These are phyloP conservation scores for Scolopax bukidnonensis DNA, from an alignment of 2,797 vertebrate genomes.

Conservation along the genomic window DNA sequence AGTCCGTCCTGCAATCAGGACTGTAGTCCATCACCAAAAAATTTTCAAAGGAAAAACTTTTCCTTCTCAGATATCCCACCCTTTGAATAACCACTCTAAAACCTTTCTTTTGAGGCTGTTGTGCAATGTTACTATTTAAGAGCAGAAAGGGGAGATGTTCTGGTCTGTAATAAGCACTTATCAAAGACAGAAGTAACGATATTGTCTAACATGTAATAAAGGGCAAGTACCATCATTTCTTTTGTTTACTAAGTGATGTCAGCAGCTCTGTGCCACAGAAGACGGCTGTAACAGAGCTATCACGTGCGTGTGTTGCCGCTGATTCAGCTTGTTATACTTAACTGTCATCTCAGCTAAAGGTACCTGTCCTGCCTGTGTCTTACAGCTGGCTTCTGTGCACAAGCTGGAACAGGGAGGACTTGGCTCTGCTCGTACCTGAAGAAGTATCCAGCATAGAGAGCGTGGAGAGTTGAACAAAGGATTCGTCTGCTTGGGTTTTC, in stretches of 20 bases:
- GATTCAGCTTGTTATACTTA: background rate
- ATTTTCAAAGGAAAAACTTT: background rate
- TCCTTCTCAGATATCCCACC: background rate
- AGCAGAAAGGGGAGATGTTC: background rate
- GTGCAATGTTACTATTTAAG: background rate
- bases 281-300: background rate
- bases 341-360: background rate
- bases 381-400: conserved; percentile 71
- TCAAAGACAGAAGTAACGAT: background rate
- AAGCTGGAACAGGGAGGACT: conserved; percentile 64
- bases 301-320: background rate
- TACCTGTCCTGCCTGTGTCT: background rate
- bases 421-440: conserved; percentile 67
- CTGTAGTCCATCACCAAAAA: background rate
- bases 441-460: conserved; percentile 66
- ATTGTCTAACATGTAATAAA: background rate
- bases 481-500: background rate
- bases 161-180: background rate
- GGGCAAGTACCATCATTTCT: background rate
- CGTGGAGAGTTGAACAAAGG: conserved; percentile 36
- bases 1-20: background rate
- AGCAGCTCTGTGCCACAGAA: background rate
- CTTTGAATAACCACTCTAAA: background rate
- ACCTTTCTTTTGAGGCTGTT: background rate
- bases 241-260: background rate